phyloP scores from a whole-genome alignment of 1,140 invertebrate species.

The Caerostris extrusa region DNA sequence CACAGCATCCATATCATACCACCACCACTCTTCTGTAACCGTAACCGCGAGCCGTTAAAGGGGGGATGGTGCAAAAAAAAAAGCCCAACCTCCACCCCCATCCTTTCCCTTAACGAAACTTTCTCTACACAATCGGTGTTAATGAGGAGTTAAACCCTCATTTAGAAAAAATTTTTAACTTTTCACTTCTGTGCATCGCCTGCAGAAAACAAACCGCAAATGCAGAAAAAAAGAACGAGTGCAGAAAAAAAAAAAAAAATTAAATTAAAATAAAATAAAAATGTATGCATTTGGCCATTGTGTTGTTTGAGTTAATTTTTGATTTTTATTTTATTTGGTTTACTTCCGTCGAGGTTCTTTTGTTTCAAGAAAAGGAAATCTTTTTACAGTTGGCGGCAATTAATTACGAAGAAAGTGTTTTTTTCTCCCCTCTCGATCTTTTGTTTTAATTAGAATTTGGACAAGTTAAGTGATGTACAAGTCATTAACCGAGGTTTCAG shows the following conservation, averaged over 20 bases:
- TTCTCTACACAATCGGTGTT: constrained; percentile 73
- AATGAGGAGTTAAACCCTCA: constrained; percentile 73
- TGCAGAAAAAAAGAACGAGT: background rate
- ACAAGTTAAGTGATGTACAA: constrained; percentile 76
- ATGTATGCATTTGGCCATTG: background rate
- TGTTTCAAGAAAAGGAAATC: constrained; percentile 47
- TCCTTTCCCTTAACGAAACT: background rate
- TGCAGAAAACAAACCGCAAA: constrained; percentile 68
- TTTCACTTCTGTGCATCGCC: constrained; percentile 4
- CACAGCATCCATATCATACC: background rate
- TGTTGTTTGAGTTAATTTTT: constrained; percentile 64
- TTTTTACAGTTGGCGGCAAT: constrained; percentile 71
- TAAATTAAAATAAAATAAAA: too few relatives aligned
- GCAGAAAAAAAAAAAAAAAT: constrained; percentile 40
- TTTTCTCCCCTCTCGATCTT: constrained; percentile 47
- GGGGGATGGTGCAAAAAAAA: constrained; percentile 18
- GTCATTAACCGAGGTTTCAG: constrained; percentile 72
- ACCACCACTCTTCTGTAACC: constrained; percentile 3
- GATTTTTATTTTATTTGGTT: constrained; percentile 67
- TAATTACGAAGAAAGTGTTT: constrained; percentile 60
- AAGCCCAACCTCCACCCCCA: background rate
- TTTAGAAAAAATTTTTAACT: constrained; percentile 72
- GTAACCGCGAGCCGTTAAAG: constrained; percentile 2
- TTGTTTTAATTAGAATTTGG: constrained; percentile 76
- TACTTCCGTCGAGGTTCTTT: constrained; percentile 36